Conservation (phyloP, 2,113 vertebrate genomes). For the Lipophrys pholis region DNA sequence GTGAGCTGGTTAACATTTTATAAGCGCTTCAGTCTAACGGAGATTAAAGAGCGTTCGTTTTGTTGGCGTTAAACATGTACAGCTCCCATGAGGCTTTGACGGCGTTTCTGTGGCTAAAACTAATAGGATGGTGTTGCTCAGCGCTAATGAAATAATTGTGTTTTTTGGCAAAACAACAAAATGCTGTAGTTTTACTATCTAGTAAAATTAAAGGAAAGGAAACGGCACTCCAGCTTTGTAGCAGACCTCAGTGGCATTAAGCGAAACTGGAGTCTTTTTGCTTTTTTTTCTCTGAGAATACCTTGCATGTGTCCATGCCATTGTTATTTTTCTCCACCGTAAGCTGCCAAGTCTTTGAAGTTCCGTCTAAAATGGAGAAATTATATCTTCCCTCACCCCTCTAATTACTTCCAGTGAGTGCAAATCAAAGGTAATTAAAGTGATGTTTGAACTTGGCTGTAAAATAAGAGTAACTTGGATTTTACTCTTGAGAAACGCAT, state of each 20-base stretch:
- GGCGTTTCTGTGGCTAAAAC: conserved; percentile 3
- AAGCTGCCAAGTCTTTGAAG: conserved; percentile 36
- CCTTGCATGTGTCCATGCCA: conserved; percentile 13
- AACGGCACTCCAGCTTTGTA: neutral
- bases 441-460: conserved; percentile 59
- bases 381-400: conserved; percentile 35
- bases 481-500: conserved; percentile 40
- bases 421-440: conserved; percentile 64
- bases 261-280: conserved; percentile 4
- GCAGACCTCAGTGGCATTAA: conserved; percentile 16
- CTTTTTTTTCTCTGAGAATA: neutral
- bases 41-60: conserved; percentile 17
- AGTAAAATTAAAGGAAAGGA: neutral
- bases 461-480: conserved; percentile 41
- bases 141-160: conserved; percentile 30
- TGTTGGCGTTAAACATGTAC: conserved; percentile 1
- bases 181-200: conserved; percentile 33
- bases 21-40: neutral
- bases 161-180: conserved; percentile 23
- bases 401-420: conserved; percentile 66
- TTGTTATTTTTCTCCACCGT: conserved; percentile 18
- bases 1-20: neutral
- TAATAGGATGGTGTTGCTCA: conserved; percentile 24
- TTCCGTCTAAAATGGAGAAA: conserved; percentile 32
- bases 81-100: conserved; percentile 8